These are phyloP conservation scores for Dysmachus trigonus DNA, from an alignment of 2,888 invertebrate genomes.

Conservation along the genomic window DNA sequence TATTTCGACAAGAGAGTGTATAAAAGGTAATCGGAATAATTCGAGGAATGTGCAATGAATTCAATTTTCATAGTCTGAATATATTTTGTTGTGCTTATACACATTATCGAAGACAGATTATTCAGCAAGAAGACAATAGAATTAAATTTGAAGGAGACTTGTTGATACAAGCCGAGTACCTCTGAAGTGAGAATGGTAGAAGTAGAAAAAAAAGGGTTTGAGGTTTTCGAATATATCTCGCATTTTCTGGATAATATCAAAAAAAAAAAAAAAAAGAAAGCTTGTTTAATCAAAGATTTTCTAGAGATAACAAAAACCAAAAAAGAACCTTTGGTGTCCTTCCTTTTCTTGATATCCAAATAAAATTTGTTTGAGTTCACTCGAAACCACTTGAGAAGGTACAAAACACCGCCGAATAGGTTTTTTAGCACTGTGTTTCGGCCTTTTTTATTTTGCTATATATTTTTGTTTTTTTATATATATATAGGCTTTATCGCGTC, in stretches of 20 bases:
- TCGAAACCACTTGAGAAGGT: neutral
- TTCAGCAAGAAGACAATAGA: neutral
- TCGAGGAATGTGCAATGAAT: neutral
- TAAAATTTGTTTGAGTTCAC: slow-evolving; percentile 5
- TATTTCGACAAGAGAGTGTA: neutral
- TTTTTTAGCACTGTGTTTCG: neutral
- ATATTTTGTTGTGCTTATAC: neutral
- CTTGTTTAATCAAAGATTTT: neutral
- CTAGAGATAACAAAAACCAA: neutral
- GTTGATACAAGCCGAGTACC: neutral
- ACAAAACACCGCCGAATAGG: neutral
- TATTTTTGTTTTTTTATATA: neutral
- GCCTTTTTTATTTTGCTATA: neutral
- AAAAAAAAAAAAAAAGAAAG: too few species aligned
- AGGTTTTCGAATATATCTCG: neutral
- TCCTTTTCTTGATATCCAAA: neutral
- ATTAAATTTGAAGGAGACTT: neutral
- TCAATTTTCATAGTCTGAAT: neutral
- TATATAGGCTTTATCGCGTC: neutral
- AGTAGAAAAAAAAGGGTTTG: neutral
- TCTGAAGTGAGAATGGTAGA: neutral
- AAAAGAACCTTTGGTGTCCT: neutral
- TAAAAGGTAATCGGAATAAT: neutral
- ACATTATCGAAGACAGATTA: neutral
- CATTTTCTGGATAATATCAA: neutral